phyloP scores from a whole-genome alignment of 2,113 vertebrate genomes.

The Eretmochelys imbricata region DNA sequence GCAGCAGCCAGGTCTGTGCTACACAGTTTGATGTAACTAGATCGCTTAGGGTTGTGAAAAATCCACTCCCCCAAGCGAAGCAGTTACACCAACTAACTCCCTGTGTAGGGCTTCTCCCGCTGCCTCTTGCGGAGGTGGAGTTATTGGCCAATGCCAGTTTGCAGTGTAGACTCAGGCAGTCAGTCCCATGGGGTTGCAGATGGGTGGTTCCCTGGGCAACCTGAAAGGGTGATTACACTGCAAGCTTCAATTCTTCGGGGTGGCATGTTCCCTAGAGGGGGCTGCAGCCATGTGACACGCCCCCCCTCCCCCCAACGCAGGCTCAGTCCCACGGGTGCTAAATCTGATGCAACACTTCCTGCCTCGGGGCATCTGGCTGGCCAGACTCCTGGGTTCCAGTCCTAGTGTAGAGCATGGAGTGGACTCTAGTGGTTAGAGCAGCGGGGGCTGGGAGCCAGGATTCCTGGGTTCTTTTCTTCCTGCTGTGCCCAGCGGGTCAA shows the following conservation, averaged over 20 bases:
- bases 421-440: neutral
- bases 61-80: too few species aligned
- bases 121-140: too few species aligned
- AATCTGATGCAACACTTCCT: neutral
- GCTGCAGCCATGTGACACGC: neutral
- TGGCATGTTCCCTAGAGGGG: too few species aligned
- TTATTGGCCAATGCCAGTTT: neutral
- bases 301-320: rapidly evolving
- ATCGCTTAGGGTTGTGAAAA: too few species aligned
- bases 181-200: neutral
- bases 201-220: neutral
- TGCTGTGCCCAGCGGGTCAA: neutral
- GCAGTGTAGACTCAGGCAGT: neutral
- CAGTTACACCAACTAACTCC: too few species aligned
- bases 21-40: too few species aligned
- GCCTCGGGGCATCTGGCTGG: neutral
- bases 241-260: neutral
- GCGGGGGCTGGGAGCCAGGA: neutral
- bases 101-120: neutral
- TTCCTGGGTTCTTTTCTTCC: neutral
- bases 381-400: neutral
- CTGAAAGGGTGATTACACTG: neutral
- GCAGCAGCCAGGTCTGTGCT: neutral
- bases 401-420: neutral
- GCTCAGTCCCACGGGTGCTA: neutral